Evolutionary conservation across 2,888 invertebrate species (phyloP), one percentile per base, ranked within the genome.

Genomic region (Eumacrocentrus americanus): DNA sequence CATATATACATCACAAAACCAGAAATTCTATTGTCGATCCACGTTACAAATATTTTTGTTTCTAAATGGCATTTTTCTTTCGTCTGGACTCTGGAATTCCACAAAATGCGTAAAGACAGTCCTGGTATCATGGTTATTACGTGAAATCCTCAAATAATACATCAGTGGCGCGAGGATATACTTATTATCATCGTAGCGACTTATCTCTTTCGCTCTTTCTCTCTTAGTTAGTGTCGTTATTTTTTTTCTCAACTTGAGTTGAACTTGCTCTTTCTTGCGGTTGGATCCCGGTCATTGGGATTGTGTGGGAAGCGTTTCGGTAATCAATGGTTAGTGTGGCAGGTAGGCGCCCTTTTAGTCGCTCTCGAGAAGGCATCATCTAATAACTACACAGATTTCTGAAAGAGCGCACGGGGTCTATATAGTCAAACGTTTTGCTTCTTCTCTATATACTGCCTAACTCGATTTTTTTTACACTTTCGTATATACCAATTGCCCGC

Each of bases 261-360:
- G 69, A 70, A 76, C 74, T 74, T 69, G 70, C 23, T 40, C 25
- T 22, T 52, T 52, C 52, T 52, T 38, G 14, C 25, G n/a, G 52
- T 23, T 44, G 42, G 18, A 54, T 70, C 73, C 64, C 61, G 52
- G 70, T 74, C 62, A 61, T 66, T 67, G 67, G 67, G 70, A 69
- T 66, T 75, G 80, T 79, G 78, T 80, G 80, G 79, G 80, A 80
- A 80, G 79, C 72, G 75, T 75, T 75, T 78, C 73, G 76, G 74
- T 80, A 80, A 80, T 80, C 79, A 79, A 77, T 74, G 80, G 79
- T 40, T 79, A 79, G 72, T 75, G 75, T 75, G 75, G 73, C 76
- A 80, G 78, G 77, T 78, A 78, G 76, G 72, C 74, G 71, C 63
- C 74, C 71, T 74, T 76, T 76, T 73, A 72, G 72, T 72, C 71